Evolutionary conservation across 1,140 invertebrate species (phyloP), one percentile per base, ranked within the genome.

Genomic region (Pseudomyrmex concolor): DNA sequence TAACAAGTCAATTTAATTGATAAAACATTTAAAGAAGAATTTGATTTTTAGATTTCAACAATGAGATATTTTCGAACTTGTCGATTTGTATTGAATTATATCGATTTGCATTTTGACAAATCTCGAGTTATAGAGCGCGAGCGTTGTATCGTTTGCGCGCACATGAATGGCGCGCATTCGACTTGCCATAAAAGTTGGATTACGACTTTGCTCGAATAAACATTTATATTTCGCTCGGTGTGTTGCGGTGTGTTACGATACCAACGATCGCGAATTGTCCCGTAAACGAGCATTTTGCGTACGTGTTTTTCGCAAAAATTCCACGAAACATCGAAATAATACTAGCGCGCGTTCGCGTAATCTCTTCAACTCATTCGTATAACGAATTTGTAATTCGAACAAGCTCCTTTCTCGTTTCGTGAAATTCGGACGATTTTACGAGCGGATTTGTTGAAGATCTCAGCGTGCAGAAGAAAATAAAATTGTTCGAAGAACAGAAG

Each of bases 161-260:
- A 63, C 68, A 85, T 85, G 83, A 85, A 83, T 62, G 67, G n/a
- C 34, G 70, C 34, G 13, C 55, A 62, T 70, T 78, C 15, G 63
- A 25, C 74, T 85, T 68, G 84, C 68, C 62, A 22, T 85, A 83
- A 85, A 85, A 62, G 12, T 15, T 68, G 51, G 45, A 73, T 83
- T 72, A 85, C 63, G 80, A 63, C 76, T 82, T 64, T 62, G 67
- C 63, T 83, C 34, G 64, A 25, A 74, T 83, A 85, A 85, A 85
- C 68, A 71, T 85, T 85, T 85, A 85, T 74, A 60, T 81, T 45
- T 72, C n/a, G 51, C 34, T 45, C 25, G 64, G 17, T 12, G 3
- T 45, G 64, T 78, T 78, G 76, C 51, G 63, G 64, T 78, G 64
- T 34, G 64, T 34, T 57, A 68, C 19, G 25, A 68, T 68, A 57